Conservation (phyloP, 2,888 invertebrate genomes). For the Plusia festucae region DNA sequence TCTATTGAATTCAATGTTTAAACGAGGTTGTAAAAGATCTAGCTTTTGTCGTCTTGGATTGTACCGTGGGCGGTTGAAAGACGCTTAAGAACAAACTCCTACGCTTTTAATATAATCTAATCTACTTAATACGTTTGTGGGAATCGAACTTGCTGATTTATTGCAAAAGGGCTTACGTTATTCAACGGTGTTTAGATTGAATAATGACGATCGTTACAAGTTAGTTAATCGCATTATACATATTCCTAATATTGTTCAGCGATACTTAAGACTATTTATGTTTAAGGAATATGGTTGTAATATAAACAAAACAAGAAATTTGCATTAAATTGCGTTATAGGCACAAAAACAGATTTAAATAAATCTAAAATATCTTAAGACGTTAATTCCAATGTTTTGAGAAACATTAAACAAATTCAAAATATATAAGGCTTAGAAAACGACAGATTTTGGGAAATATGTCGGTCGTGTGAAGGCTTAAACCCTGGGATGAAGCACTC, state of each 20-base stretch:
- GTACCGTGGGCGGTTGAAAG: neutral
- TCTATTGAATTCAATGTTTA: neutral
- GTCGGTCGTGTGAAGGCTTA: slow-evolving; percentile 41
- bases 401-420: slow-evolving; percentile 27
- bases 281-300: no score
- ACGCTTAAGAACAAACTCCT: neutral
- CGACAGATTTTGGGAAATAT: slow-evolving; percentile 42
- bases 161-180: neutral
- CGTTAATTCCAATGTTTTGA: slow-evolving; percentile 25
- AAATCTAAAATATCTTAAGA: slow-evolving; percentile 25
- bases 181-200: neutral
- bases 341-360: slow-evolving; percentile 27
- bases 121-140: neutral
- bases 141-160: neutral
- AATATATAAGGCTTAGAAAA: slow-evolving; percentile 38
- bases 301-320: neutral
- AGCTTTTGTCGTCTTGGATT: neutral
- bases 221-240: no score
- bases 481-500: slow-evolving; percentile 30
- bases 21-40: neutral
- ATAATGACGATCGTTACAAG: neutral
- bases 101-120: slow-evolving; percentile 2
- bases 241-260: no score
- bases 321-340: neutral
- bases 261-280: no score